Percentiles rank a stretch among this genome's conserved stretches.
These are phyloP conservation scores for Suillia variegata DNA, from an alignment of 2,888 invertebrate genomes.

Conservation along the genomic window DNA sequence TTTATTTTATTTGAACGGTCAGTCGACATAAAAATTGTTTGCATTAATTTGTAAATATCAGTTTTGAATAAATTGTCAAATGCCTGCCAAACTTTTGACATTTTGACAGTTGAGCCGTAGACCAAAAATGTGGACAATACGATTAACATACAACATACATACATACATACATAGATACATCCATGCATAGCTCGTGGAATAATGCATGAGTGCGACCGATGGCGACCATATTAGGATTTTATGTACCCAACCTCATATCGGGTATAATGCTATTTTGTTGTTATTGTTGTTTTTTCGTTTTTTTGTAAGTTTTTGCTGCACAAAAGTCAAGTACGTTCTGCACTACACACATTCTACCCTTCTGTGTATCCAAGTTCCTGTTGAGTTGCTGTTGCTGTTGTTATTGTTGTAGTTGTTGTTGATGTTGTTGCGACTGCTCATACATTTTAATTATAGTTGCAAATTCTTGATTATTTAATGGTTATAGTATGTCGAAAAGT, in stretches of 20 bases:
- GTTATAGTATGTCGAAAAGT: background rate
- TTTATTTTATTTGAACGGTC: too few relatives aligned
- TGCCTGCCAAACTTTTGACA: too few relatives aligned
- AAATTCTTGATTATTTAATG: background rate
- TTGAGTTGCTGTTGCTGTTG: too few relatives aligned
- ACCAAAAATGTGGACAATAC: background rate
- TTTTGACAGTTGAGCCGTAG: background rate
- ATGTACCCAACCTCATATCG: background rate
- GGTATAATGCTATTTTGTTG: background rate
- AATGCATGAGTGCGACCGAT: background rate
- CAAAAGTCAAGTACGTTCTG: conserved; percentile 1
- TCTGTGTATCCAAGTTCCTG: too few relatives aligned
- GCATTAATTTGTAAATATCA: too few relatives aligned
- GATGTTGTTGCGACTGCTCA: too few relatives aligned
- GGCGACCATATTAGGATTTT: background rate
- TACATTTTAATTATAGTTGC: background rate
- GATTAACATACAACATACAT: background rate
- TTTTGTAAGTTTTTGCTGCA: background rate
- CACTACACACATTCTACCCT: background rate
- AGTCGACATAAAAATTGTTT: too few relatives aligned
- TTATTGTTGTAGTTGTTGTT: too few relatives aligned
- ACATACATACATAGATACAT: too few relatives aligned
- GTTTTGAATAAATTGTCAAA: too few relatives aligned
- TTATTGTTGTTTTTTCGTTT: background rate
- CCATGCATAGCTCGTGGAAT: background rate